Percentiles rank a stretch among this genome's conserved stretches.
Evolutionary conservation across 2,113 vertebrate genomes (phyloP).

Genomic region (Trochalopteron elliotii): DNA sequence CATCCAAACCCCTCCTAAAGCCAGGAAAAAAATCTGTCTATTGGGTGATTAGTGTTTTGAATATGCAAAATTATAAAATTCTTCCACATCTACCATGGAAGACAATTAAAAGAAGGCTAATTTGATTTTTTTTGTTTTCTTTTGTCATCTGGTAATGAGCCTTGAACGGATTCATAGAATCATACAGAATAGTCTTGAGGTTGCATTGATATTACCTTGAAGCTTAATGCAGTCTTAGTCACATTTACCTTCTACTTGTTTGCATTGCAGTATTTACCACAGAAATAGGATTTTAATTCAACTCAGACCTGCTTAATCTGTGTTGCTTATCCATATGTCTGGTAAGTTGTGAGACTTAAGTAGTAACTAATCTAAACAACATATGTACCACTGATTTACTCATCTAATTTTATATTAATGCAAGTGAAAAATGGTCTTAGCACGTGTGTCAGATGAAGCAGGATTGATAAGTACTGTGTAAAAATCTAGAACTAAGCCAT

Average conservation of each 20-base stretch:
- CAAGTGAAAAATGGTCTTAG: conserved; percentile 36
- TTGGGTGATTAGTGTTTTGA: background rate
- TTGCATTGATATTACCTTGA: background rate
- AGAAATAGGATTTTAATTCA: conserved; percentile 33
- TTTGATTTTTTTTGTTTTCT: background rate
- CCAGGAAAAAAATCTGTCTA: background rate
- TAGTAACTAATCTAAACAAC: conserved; percentile 36
- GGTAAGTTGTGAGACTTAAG: conserved; percentile 40
- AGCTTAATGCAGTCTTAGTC: background rate
- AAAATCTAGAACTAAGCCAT: background rate
- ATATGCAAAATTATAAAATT: background rate
- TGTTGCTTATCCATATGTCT: conserved; percentile 28
- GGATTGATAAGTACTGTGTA: background rate
- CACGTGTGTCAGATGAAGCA: background rate
- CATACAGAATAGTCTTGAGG: background rate
- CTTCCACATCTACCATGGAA: background rate
- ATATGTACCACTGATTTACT: conserved; percentile 32
- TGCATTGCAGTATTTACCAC: background rate
- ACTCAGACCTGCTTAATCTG: conserved; percentile 40
- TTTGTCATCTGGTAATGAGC: background rate
- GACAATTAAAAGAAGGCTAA: background rate
- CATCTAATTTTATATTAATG: conserved; percentile 34
- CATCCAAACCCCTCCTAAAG: background rate
- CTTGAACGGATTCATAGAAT: background rate
- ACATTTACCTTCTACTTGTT: background rate